Base-by-base conservation (phyloP, 2,113 vertebrate genomes). In the Ctenodactylus gundi region DNA sequence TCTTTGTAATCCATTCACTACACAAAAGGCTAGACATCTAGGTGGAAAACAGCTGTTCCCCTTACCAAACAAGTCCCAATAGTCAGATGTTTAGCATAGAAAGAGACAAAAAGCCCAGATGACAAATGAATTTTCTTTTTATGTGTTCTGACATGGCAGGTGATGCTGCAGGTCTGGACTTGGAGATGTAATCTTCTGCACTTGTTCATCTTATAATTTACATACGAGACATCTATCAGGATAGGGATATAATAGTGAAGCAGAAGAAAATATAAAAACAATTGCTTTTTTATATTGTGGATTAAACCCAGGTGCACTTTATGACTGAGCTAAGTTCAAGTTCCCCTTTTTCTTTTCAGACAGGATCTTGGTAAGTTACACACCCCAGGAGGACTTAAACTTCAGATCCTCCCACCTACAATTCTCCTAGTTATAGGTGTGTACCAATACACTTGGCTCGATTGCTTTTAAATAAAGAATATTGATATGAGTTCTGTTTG, bases 71-170 rank as follows among this genome's bases (percentile, higher is more conserved):
- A 6, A 14, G 10, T 80, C 39, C 58, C 55, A 31, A 53, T 41
- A 87, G 20, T 86, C 89, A 94, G 58, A 90, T 88, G 34, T 80
- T 92, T 92, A 36, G 36, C 68, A 78, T 70, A 53, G 17, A 55
- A 39, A 39, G 76, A 81, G 73, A 68, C 60, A 46, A 91, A 73
- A 83, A 18, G 83, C 75, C 31, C 51, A 85, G 62, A 85, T 82
- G 62, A 83, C 6, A 72, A 55, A 65, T 75, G 49, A 70, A 75
- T 68, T 80, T 77, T 68, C 21, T 87, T 75, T 46, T 78, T 78
- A 57, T 8, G 5, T 89, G 36, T 86, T 91, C 93, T 75, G 62
- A 89, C 39, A 86, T 9, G 75, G 55, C 27, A 1, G 0, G 29
- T 73, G 49, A 85, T 25, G 6, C 60, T 83, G 73, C 36, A 7